A percentile compares a stretch with the other conserved stretches of the same genome.
phyloP scores from a whole-genome alignment of 2,797 vertebrate genomes.

The Thunnus albacares region DNA sequence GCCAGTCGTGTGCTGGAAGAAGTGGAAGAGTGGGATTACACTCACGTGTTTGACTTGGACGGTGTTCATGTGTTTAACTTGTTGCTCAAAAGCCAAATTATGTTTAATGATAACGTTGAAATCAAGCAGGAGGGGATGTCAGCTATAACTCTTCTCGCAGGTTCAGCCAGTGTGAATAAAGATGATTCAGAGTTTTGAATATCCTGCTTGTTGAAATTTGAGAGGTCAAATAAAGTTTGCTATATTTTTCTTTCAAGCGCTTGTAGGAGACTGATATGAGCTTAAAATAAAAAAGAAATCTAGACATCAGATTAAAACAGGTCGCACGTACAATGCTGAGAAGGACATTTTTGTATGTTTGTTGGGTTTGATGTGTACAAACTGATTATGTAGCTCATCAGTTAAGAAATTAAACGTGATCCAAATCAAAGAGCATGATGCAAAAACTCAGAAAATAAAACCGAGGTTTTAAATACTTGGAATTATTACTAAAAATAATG shows the following conservation, averaged over 20 bases:
- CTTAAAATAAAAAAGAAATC: background rate
- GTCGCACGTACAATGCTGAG: background rate
- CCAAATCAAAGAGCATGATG: constrained; percentile 15
- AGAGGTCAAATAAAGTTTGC: background rate
- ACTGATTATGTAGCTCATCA: background rate
- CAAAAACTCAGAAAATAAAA: constrained; percentile 27
- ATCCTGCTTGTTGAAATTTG: background rate
- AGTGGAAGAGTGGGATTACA: constrained; percentile 43
- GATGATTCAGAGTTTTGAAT: background rate
- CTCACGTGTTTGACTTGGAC: background rate
- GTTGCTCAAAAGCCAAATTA: constrained; percentile 21
- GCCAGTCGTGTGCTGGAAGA: constrained; percentile 40
- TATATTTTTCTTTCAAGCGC: background rate
- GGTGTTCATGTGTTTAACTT: constrained; percentile 28
- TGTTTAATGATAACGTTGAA: constrained; percentile 25
- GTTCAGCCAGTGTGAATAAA: background rate
- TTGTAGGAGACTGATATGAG: background rate
- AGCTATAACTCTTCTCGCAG: background rate
- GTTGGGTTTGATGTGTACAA: background rate
- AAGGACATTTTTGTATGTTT: background rate
- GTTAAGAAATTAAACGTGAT: background rate
- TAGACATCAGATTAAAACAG: constrained; percentile 9
- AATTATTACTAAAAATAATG: constrained; percentile 24
- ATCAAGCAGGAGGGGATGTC: background rate
- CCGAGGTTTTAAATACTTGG: constrained; percentile 21